Evolutionary conservation across 2,797 vertebrate genomes (phyloP), one percentile per base, ranked within the genome.

Genomic region (Cichlasoma orientale): DNA sequence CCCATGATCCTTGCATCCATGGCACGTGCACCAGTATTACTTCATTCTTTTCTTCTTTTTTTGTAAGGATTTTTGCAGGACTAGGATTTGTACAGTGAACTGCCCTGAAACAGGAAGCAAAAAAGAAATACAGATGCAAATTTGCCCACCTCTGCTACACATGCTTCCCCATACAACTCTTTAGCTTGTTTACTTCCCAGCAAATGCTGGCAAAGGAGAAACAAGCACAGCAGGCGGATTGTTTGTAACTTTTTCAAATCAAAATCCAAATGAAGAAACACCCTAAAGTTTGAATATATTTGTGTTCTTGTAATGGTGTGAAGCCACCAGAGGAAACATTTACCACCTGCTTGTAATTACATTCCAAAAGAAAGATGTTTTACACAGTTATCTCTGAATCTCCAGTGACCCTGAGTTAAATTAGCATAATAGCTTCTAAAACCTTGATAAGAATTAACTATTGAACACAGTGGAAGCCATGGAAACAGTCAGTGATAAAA

Each of bases 321-420:
- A 75, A 19, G 50, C 47, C 5, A 1, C 10, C n/a, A 78, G 75
- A 69, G 56, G 44, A 57, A 54, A 18, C n/a, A 58, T 16, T n/a
- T 31, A 14, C n/a, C 23, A 21, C 10, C 29, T 27, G 19, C 44
- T 56, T 44, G 13, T 63, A 12, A 71, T 56, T 72, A 58, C 74
- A 52, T 33, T 11, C 18, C 19, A 23, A n/a, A 25, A 29, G 13
- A 50, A 56, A 33, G 56, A 72, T 53, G 38, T 14, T 23, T 7
- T 58, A 25, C 12, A 66, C 18, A 19, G 58, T 56, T 10, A 13
- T 18, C 5, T 50, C 3, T 86, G 58, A 79, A 86, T 84, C 74
- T 76, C 50, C 9, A 1, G 7, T 69, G 82, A 78, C 73, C 74
- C 25, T 55, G 12, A 76, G 38, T 14, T 23, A 55, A 81, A 68